Evolutionary conservation across 2,888 invertebrate species (phyloP).

Genomic region (Brachypalpus laphriformis): DNA sequence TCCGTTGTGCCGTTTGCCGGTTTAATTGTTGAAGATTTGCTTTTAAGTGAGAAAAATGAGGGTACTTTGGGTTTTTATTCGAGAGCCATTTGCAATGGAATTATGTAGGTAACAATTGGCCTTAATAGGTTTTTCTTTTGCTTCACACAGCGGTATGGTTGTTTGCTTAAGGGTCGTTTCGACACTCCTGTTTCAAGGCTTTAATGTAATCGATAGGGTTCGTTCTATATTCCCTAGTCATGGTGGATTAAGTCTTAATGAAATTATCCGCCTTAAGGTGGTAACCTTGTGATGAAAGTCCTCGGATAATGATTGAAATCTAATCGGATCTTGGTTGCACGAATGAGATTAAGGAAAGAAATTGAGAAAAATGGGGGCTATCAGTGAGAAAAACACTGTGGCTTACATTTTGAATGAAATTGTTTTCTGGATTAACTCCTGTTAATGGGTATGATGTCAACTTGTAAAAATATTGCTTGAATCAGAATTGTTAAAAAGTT

Average conservation of each 20-base stretch:
- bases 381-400: no score
- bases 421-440: no score
- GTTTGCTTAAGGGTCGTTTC: slow-evolving; percentile 18
- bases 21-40: slow-evolving; percentile 62
- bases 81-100: slow-evolving; percentile 1
- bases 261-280: no score
- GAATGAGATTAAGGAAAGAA: no score
- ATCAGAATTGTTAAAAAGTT: no score
- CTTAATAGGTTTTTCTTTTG: slow-evolving; percentile 23
- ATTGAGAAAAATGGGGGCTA: no score
- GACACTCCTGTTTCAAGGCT: background rate
- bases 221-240: background rate
- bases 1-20: slow-evolving; percentile 48
- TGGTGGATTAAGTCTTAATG: background rate
- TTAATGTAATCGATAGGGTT: background rate
- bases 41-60: slow-evolving; percentile 65
- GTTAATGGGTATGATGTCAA: no score
- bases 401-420: no score
- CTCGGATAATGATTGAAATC: no score
- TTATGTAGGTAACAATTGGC: slow-evolving; percentile 21
- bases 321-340: no score
- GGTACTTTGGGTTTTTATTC: slow-evolving; percentile 43
- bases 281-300: no score
- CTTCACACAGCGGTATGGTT: slow-evolving; percentile 9
- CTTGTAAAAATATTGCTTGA: no score